A percentile compares a stretch with the other conserved stretches of the same genome.
phyloP scores from a whole-genome alignment of 2,113 vertebrate genomes.

The Larimichthys polyactis region DNA sequence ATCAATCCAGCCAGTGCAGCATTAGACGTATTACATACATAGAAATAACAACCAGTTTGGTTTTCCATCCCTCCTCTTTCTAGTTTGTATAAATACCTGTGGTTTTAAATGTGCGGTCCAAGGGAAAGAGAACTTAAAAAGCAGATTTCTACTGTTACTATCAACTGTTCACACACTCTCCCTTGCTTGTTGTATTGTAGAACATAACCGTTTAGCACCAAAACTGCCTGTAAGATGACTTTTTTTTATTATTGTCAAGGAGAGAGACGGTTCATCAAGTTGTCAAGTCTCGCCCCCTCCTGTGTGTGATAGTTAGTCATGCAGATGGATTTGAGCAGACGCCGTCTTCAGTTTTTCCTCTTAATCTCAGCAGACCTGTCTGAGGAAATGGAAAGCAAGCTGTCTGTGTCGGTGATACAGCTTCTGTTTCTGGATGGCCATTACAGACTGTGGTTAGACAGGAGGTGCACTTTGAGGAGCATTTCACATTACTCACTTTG shows the following conservation, averaged over 20 bases:
- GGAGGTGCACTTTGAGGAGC: constrained; percentile 16
- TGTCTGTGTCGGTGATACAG: constrained; percentile 35
- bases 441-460: constrained; percentile 45
- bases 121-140: not conserved
- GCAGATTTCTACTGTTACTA: not conserved
- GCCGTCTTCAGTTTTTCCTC: constrained; percentile 23
- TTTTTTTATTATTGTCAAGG: constrained; percentile 15
- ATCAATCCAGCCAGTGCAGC: constrained; percentile 42
- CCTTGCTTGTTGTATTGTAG: constrained; percentile 20
- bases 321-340: constrained; percentile 59
- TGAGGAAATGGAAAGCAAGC: constrained; percentile 48
- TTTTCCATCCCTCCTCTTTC: not conserved
- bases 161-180: not conserved
- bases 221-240: constrained; percentile 47
- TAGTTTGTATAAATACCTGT: not conserved
- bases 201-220: constrained; percentile 50
- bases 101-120: not conserved
- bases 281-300: constrained; percentile 45
- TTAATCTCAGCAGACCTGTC: constrained; percentile 36
- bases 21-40: not conserved
- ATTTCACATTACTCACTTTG: constrained; percentile 18
- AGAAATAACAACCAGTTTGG: no score
- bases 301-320: constrained; percentile 65
- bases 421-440: constrained; percentile 20
- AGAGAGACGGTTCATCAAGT: constrained; percentile 44